phyloP scores from a whole-genome alignment of 2,113 vertebrate species.

The Sylvilagus bachmani region DNA sequence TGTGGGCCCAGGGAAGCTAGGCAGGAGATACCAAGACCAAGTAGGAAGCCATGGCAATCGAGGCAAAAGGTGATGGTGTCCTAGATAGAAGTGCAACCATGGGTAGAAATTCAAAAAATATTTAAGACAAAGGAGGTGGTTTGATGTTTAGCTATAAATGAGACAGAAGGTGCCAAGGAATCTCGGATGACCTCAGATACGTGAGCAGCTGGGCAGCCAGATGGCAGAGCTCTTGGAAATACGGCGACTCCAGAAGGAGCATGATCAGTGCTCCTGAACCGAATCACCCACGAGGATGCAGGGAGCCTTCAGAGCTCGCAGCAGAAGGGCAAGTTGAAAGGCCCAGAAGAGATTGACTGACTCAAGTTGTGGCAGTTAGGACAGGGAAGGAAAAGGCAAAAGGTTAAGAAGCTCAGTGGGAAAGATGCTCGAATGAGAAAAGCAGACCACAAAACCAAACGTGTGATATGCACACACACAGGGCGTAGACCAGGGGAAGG shows the following conservation, averaged over 20 bases:
- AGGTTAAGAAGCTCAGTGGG: not conserved
- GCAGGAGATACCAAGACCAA: not conserved
- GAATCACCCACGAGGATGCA: not conserved
- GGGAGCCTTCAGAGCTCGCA: conserved; percentile 15
- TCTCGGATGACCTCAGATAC: conserved; percentile 61
- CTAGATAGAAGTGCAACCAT: not conserved
- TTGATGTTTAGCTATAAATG: conserved; percentile 25
- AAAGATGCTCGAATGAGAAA: conserved; percentile 17
- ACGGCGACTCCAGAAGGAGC: conserved; percentile 53
- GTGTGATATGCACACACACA: not conserved
- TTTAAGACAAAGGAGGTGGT: not conserved
- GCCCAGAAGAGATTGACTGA: not conserved
- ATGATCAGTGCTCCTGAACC: conserved; percentile 38
- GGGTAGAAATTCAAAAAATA: not conserved
- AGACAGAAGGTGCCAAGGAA: not conserved
- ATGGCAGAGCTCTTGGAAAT: conserved; percentile 71
- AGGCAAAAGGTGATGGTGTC: not conserved
- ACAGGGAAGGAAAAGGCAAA: not conserved
- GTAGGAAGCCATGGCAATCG: not conserved
- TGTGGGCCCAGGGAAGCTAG: not conserved
- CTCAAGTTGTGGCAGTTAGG: not conserved
- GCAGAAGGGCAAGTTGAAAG: conserved; percentile 62
- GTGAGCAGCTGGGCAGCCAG: conserved; percentile 69
- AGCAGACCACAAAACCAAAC: not conserved
- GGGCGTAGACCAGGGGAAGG: not conserved